Conservation (phyloP, 2,797 vertebrate species). For the Poeciliopsis presidionis region DNA sequence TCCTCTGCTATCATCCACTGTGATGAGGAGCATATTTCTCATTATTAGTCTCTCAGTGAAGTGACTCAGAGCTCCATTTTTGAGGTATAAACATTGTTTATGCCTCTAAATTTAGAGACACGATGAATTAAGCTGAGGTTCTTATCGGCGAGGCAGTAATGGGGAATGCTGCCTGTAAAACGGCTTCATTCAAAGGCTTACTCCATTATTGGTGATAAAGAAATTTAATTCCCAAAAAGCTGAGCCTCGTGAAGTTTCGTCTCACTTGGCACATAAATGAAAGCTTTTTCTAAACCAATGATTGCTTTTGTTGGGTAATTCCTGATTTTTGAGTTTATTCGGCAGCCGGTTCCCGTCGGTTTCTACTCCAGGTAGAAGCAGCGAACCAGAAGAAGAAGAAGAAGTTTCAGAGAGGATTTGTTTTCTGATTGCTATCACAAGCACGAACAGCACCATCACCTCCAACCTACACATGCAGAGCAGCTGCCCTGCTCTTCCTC, state of each 20-base stretch:
- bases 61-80: conserved; percentile 16
- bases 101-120: conserved; percentile 2
- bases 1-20: conserved; percentile 2
- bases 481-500: conserved; percentile 7
- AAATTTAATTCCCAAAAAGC: conserved; percentile 8
- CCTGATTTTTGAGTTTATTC: not conserved
- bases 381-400: not conserved
- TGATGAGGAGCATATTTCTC: conserved; percentile 14
- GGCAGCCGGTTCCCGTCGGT: conserved; percentile 1
- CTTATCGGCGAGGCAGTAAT: not conserved
- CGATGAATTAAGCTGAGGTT: not conserved
- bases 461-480: conserved; percentile 16
- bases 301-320: not conserved
- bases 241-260: not conserved
- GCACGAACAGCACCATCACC: conserved; percentile 3
- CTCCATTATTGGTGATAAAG: conserved; percentile 4
- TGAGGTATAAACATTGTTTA: not conserved
- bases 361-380: not conserved
- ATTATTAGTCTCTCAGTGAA: conserved; percentile 17
- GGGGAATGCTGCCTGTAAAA: not conserved
- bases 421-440: conserved; percentile 11
- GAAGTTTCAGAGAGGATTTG: conserved; percentile 11
- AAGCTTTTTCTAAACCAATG: not conserved
- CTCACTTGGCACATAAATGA: not conserved
- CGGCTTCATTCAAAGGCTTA: not conserved